Evolutionary conservation across 1,140 invertebrate genomes (phyloP).

Genomic region (Drosophila sturtevanti): DNA sequence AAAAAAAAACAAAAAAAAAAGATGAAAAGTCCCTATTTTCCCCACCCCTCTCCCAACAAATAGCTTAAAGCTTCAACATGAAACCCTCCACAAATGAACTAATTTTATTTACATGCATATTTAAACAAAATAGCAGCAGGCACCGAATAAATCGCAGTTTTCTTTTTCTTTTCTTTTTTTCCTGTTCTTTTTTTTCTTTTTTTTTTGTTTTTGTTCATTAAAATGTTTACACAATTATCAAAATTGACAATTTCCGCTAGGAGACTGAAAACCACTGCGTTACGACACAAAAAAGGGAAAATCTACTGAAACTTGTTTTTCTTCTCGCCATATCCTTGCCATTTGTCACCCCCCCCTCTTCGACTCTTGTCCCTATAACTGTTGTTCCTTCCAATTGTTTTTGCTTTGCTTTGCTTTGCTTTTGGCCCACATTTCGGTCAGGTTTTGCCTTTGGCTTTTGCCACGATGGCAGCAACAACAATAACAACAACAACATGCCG

Average conservation of each 20-base stretch:
- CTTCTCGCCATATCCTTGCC: neutral
- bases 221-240: slow-evolving; percentile 68
- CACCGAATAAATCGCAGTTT: slow-evolving; percentile 32
- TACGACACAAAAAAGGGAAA: slow-evolving; percentile 15
- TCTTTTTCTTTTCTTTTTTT: slow-evolving; percentile 19
- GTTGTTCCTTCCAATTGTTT: slow-evolving; percentile 17
- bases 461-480: slow-evolving; percentile 43
- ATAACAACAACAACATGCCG: slow-evolving; percentile 50
- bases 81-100: slow-evolving; percentile 47
- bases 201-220: slow-evolving; percentile 42
- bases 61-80: slow-evolving; percentile 3
- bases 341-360: neutral
- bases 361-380: slow-evolving; percentile 10
- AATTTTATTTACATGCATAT: slow-evolving; percentile 75
- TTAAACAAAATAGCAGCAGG: slow-evolving; percentile 8
- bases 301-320: slow-evolving; percentile 7
- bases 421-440: slow-evolving; percentile 48
- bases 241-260: slow-evolving; percentile 70
- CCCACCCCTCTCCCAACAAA: neutral
- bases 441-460: slow-evolving; percentile 31
- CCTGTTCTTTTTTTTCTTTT: slow-evolving; percentile 25
- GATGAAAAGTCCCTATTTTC: neutral
- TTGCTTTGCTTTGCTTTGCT: slow-evolving; percentile 1
- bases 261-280: slow-evolving; percentile 11
- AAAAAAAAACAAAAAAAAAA: too few species aligned